These are phyloP conservation scores for Aspidapion aeneum DNA, from an alignment of 2,888 invertebrate species.

Conservation along the genomic window DNA sequence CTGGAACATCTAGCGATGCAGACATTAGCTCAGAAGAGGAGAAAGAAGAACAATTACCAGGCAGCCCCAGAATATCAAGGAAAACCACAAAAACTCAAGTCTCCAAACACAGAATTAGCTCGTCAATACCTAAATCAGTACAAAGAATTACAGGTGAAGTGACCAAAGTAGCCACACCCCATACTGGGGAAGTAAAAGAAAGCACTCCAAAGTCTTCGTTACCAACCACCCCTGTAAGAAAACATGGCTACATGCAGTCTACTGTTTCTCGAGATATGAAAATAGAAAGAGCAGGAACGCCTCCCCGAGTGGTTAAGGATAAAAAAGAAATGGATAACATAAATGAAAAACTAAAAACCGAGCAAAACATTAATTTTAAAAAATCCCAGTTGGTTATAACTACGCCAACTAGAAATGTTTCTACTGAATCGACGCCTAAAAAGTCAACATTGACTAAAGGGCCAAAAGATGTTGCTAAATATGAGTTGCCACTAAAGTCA, in stretches of 20 bases:
- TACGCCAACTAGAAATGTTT: neutral
- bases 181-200: neutral
- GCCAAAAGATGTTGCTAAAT: neutral
- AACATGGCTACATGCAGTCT: conserved; percentile 58
- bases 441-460: neutral
- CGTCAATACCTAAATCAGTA: conserved; percentile 11
- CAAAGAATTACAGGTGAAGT: conserved; percentile 10
- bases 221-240: neutral
- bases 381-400: neutral
- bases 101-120: too few relatives aligned
- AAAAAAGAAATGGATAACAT: conserved; percentile 41
- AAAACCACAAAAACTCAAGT: neutral
- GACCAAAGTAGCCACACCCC: neutral
- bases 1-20: conserved; percentile 35
- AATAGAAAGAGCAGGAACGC: conserved; percentile 42
- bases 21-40: conserved; percentile 45
- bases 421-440: neutral
- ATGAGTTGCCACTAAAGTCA: neutral
- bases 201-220: neutral
- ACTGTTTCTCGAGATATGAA: conserved; percentile 57
- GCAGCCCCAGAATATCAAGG: neutral
- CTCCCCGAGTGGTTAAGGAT: conserved; percentile 29
- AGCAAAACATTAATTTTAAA: neutral
- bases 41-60: conserved; percentile 18
- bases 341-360: conserved; percentile 37